These are phyloP conservation scores for Botia kubotai DNA, from an alignment of 2,797 vertebrate species.

Conservation along the genomic window DNA sequence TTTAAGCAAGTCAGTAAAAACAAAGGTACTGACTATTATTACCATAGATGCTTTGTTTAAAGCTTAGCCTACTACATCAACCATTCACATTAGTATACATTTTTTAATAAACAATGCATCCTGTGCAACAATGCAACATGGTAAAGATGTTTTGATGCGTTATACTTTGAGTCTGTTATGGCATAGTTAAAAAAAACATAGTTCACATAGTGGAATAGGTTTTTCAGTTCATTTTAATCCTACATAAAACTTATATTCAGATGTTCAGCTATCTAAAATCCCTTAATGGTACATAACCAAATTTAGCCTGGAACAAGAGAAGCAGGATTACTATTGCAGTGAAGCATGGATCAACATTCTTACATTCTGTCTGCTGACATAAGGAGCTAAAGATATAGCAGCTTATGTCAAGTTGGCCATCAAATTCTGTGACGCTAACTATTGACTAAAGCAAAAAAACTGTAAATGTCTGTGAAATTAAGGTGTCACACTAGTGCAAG, in stretches of 20 bases:
- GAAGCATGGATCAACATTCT: conserved; percentile 51
- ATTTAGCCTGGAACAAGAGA: conserved; percentile 38
- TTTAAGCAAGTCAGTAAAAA: not conserved
- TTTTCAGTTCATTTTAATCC: conserved; percentile 9
- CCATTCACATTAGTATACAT: not conserved
- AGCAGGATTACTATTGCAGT: conserved; percentile 49
- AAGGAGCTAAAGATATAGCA: conserved; percentile 37
- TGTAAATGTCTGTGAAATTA: not conserved
- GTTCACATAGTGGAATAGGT: not conserved
- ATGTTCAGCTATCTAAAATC: conserved; percentile 30
- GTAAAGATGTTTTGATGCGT: not conserved
- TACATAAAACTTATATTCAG: conserved; percentile 30
- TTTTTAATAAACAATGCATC: not conserved
- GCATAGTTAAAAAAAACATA: not conserved
- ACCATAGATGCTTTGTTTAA: not conserved
- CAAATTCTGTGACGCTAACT: not conserved
- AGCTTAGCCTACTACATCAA: not conserved
- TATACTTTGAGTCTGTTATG: not conserved
- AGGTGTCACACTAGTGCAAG: not conserved
- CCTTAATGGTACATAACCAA: conserved; percentile 34
- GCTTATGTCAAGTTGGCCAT: conserved; percentile 1
- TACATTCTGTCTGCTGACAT: conserved; percentile 24
- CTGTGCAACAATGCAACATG: not conserved
- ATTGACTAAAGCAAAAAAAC: not conserved
- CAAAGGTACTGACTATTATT: not conserved